Base-by-base conservation (phyloP, 35 echinoderm and acorn worm species). In the Ptychodera flava region DNA sequence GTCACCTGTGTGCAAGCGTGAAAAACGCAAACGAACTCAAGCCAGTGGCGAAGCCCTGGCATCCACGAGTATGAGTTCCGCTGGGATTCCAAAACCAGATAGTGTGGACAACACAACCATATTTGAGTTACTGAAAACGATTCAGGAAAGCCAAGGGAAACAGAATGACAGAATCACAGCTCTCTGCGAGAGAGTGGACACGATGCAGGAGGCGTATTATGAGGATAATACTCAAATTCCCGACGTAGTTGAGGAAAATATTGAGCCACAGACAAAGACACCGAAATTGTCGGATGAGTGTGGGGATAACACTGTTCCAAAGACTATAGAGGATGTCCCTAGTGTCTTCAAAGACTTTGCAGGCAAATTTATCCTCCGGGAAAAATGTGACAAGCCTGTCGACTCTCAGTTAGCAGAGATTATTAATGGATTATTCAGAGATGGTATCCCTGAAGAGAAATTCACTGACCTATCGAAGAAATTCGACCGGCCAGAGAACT, bases 291-390 rank as follows among this genome's bases (percentile, higher is more conserved):
- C 45, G 6, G 45, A 64, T 22, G 45, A 64, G 45, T 64, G 6
- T 64, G 45, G 45, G 6, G 45, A 64, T 6, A 64, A 12, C 45
- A 64, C 6, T 64, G 22, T 22, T 12, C 6, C 6, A 12, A 64
- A 64, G 6, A 64, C 6, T 64, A 64, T 22, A 64, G 22, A 22
- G 6, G 22, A 64, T 64, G 6, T 22, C 6, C 1, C 37, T 36
- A 83, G 33, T 83, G 1, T 83, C 12, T 83, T 36, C 31, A 83
- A 83, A 83, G 35, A 83, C 37, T 36, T 83, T 34, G 82, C 82
- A 30, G 82, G 82, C 1, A 83, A 83, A 31, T 30, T 83, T 15
- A 34, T 83, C 1, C 15, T 36, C 29, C 35, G 37, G 35, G 82
- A 83, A 1, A 36, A 30, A 15, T 83, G 82, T 83, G 82, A 36